phyloP scores from a whole-genome alignment of 2,797 vertebrate genomes.

The Iguana delicatissima region DNA sequence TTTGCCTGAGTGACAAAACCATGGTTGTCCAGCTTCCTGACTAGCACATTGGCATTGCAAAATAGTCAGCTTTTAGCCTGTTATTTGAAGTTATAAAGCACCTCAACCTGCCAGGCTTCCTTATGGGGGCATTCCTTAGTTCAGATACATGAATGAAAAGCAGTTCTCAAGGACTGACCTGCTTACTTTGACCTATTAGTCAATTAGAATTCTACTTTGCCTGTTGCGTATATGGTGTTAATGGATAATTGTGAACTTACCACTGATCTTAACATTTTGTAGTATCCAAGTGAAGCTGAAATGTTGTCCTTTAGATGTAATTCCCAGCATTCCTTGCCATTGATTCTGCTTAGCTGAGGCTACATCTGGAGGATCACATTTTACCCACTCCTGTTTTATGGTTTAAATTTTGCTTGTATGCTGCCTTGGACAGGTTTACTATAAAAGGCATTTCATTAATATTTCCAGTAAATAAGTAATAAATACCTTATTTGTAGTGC shows the following conservation, averaged over 20 bases:
- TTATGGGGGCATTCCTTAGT: neutral
- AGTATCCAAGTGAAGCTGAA: too few relatives aligned
- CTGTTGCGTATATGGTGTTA: too few relatives aligned
- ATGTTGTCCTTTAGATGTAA: too few relatives aligned
- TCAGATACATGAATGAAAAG: neutral
- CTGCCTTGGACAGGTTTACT: neutral
- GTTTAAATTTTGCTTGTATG: neutral
- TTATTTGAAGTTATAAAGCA: neutral
- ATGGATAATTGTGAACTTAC: too few relatives aligned
- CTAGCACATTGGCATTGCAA: neutral
- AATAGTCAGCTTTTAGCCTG: neutral
- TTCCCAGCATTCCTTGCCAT: too few relatives aligned
- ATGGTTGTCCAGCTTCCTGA: neutral
- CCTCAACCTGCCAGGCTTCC: neutral
- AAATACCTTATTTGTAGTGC: neutral
- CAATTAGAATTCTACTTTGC: too few relatives aligned
- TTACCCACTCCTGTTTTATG: neutral
- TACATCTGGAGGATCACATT: too few relatives aligned
- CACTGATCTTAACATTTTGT: too few relatives aligned
- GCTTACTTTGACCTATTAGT: neutral
- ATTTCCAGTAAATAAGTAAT: too few relatives aligned
- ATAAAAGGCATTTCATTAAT: neutral
- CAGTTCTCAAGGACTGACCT: neutral
- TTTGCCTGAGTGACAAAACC: neutral
- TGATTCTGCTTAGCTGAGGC: too few relatives aligned